phyloP scores from a whole-genome alignment of 2,113 vertebrate species.

The Cervus canadensis region DNA sequence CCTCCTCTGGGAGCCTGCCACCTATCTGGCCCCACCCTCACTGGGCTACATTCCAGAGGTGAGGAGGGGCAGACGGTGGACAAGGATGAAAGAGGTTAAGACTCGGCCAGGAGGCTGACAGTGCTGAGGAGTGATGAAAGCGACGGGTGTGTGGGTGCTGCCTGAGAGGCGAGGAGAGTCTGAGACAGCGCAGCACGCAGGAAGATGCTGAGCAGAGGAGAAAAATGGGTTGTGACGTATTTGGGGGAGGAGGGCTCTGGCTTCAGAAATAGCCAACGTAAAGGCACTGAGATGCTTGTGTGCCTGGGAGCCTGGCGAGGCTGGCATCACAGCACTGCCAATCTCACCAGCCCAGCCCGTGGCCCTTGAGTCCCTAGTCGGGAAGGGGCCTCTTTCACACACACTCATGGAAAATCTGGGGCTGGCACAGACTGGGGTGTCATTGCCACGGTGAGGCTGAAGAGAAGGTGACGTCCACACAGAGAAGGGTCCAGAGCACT shows the following conservation, averaged over 20 bases:
- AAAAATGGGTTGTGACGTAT: too few relatives aligned
- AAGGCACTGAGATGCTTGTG: not conserved
- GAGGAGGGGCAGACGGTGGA: not conserved
- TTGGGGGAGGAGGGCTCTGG: not conserved
- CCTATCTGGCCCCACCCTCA: not conserved
- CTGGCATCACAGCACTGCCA: not conserved
- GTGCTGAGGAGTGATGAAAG: not conserved
- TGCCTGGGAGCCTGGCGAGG: not conserved
- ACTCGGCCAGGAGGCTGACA: not conserved
- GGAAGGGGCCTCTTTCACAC: not conserved
- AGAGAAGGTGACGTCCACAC: not conserved
- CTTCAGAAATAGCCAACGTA: not conserved
- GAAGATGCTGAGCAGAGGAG: not conserved
- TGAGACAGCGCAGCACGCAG: rapidly evolving
- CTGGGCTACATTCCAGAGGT: not conserved
- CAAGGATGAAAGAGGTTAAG: not conserved
- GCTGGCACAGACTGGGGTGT: not conserved
- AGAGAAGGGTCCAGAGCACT: not conserved
- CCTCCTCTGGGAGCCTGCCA: not conserved
- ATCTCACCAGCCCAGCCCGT: not conserved
- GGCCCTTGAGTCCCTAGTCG: not conserved
- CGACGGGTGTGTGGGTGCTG: not conserved
- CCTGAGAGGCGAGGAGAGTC: not conserved
- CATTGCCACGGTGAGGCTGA: not conserved
- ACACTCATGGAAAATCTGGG: not conserved